phyloP scores from a whole-genome alignment of 1,140 invertebrate species.

The Schlechtendalia chinensis region DNA sequence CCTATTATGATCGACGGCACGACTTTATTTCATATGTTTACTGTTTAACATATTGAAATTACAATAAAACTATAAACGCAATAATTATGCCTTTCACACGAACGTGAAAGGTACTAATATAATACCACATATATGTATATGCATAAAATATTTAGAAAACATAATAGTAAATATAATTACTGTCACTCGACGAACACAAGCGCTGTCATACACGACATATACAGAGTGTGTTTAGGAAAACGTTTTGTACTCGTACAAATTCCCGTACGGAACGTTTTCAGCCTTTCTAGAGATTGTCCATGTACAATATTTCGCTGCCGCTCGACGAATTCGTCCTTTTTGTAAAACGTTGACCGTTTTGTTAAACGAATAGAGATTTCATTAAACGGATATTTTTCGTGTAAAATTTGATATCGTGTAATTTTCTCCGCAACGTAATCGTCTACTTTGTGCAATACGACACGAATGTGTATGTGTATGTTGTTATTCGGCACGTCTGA shows the following conservation, averaged over 20 bases:
- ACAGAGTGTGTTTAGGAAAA: neutral
- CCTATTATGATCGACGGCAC: conserved; percentile 1
- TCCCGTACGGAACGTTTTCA: neutral
- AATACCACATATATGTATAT: too few relatives aligned
- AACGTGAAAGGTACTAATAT: neutral
- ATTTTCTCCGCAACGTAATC: too few relatives aligned
- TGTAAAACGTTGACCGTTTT: too few relatives aligned
- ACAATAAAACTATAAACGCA: neutral
- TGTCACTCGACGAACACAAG: neutral
- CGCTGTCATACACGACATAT: neutral
- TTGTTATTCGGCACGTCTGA: too few relatives aligned
- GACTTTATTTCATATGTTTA: neutral
- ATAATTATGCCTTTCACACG: neutral
- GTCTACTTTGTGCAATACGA: too few relatives aligned
- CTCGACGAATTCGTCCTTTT: too few relatives aligned
- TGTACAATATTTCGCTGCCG: too few relatives aligned
- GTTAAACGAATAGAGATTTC: too few relatives aligned
- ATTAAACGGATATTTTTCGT: too few relatives aligned
- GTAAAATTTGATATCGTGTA: too few relatives aligned
- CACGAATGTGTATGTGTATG: too few relatives aligned
- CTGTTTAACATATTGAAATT: neutral
- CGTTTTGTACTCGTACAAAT: neutral
- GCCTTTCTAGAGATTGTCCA: neutral
- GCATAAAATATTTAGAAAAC: too few relatives aligned
- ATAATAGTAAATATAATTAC: conserved; percentile 19